Evolutionary conservation across 2,797 vertebrate genomes (phyloP), one percentile per base, ranked within the genome.

Genomic region (Meda fulgida): DNA sequence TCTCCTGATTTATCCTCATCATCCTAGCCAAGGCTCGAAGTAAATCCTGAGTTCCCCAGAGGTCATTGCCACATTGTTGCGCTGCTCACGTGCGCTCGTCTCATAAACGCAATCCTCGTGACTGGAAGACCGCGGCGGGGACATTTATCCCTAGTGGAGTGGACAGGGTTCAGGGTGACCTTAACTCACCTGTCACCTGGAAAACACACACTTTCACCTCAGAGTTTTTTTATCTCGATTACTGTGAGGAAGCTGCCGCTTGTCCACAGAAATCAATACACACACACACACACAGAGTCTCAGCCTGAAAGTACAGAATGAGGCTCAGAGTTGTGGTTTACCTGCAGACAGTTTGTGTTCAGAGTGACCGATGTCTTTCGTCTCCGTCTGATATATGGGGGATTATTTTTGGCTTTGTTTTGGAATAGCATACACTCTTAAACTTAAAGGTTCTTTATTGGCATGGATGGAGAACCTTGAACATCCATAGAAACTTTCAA

Each of bases 231-330:
- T 82, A 86, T 86, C 87, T 85, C 78, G 73, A 36, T 21, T n/a
- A 84, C 91, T 86, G 73, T 89, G 86, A 80, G 11, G 14, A 26
- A 53, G 75, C 78, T 67, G 70, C 16, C 31, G 29, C 26, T 10
- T 21, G 69, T 40, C 63, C 80, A 58, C 85, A 70, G 82, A 82
- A 91, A 93, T 93, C 92, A 87, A 93, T 92, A 91, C 3, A 81
- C 83, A 83, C 86, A 79, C 58, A 91, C 2, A 5, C 21, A 63
- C 55, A n/a, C n/a, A n/a, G 3, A 55, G 53, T 55, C 21, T 55
- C 87, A 87, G 81, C 78, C 43, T 65, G 77, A 34, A 90, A 90
- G 85, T 85, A 92, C 88, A 87, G 88, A 88, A 48, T 89, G 91
- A 31, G 31, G 31, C 31, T 31, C 31, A 31, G 31, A 3, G 31